Base-by-base conservation (phyloP, 2,797 vertebrate genomes). In the Cyclura pinguis region DNA sequence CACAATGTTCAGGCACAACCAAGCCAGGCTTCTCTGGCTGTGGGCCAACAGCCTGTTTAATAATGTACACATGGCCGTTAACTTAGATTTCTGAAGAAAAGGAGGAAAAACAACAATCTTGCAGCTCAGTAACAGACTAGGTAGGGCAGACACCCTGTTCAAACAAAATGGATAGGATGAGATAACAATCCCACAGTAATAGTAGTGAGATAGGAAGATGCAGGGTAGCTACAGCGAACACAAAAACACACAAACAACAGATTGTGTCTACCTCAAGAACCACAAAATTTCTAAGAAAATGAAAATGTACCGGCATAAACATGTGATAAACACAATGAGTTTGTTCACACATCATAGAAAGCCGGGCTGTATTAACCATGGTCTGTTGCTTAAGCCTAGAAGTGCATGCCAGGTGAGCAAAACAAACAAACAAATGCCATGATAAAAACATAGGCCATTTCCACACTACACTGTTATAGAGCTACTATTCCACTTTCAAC, bases 11-110 rank as follows among this genome's bases (percentile, higher is more conserved):
- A 85, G 93, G 91, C 92, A 85, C 85, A 84, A 85, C 84, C 80
- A 90, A 95, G 90, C 92, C 93, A 73, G 55, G 83, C 93, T 84
- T 59, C 42, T 2, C 92, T 96, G 96, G 96, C 93, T 38, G 59
- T 76, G 55, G 32, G 94, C 96, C 96, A 96, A 84, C 89, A 84
- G 94, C 94, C 94, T 95, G 95, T 96, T 96, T 96, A 97, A 96
- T 96, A 96, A 96, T 96, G 93, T 95, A 96, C 96, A 96, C 91
- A 91, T 52, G 74, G 92, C 95, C 95, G 96, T 95, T 95, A 96
- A 94, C 94, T 92, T 90, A 94, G 93, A 94, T 95, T 95, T 90
- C 20, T 82, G 84, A 73, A 77, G 35, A 72, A 78, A 78, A 78
- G 29, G 42, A 67, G 76, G 67, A 91, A 93, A 95, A 95, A 94